phyloP scores from a whole-genome alignment of 2,797 vertebrate species.

The Chelonia mydas region DNA sequence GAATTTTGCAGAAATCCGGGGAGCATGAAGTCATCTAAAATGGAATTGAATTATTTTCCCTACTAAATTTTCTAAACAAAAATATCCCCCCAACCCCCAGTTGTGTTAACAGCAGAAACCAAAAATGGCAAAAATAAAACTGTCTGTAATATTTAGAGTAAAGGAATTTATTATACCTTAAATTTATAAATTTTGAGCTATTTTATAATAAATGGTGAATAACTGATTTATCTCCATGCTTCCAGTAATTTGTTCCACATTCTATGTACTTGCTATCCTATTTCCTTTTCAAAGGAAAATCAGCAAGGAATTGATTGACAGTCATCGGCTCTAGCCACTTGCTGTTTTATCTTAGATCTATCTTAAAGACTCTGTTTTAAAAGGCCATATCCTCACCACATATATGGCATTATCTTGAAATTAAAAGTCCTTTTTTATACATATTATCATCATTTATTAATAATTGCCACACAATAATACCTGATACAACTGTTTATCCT shows the following conservation, averaged over 20 bases:
- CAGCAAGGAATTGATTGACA: background rate
- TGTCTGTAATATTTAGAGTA: background rate
- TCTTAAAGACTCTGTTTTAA: background rate
- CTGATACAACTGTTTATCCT: background rate
- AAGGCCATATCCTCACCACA: background rate
- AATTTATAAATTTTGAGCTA: background rate
- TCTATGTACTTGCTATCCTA: background rate
- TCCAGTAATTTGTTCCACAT: constrained; percentile 27
- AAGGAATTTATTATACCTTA: background rate
- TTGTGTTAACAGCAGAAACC: background rate
- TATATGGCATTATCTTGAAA: background rate
- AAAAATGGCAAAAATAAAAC: constrained; percentile 18
- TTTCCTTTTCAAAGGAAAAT: constrained; percentile 34
- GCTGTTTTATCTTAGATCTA: background rate
- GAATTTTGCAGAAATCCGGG: too few relatives aligned
- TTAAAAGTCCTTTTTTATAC: background rate
- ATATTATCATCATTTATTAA: background rate
- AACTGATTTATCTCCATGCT: constrained; percentile 13
- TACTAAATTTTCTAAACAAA: background rate
- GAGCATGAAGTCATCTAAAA: background rate
- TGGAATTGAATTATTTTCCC: background rate
- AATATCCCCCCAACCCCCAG: background rate
- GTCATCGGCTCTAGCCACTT: background rate
- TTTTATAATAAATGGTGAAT: constrained; percentile 27
- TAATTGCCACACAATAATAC: background rate